Conservation (phyloP, 2,113 vertebrate genomes). For the Danionella cerebrum region DNA sequence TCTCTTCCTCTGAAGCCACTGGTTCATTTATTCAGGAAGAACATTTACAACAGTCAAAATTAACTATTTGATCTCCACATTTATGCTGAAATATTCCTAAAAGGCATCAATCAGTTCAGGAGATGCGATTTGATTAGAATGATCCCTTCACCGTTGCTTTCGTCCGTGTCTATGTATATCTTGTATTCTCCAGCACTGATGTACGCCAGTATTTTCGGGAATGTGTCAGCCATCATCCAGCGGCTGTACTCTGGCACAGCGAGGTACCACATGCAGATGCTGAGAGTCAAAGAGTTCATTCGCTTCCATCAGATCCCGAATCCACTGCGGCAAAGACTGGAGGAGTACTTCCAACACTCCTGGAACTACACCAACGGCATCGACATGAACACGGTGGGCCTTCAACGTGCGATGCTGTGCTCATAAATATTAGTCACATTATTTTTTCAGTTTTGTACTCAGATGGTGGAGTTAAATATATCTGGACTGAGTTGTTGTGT, state of each 20-base stretch:
- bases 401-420: constrained; percentile 12
- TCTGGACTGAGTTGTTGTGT: too few relatives aligned
- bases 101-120: too few relatives aligned
- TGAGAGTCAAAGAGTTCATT: constrained; percentile 96
- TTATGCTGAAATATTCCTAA: too few relatives aligned
- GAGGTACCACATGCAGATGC: constrained; percentile 96
- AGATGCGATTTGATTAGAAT: too few relatives aligned
- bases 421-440: background rate
- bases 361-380: constrained; percentile 99
- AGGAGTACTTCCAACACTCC: constrained; percentile 97
- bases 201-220: constrained; percentile 99
- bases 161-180: background rate
- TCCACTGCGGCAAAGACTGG: constrained; percentile 87
- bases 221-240: constrained; percentile 99
- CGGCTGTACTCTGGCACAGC: constrained; percentile 94
- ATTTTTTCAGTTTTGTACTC: too few relatives aligned
- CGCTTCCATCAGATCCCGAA: constrained; percentile 98
- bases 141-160: too few relatives aligned
- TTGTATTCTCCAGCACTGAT: constrained; percentile 78
- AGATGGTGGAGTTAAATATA: too few relatives aligned
- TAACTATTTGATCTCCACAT: too few relatives aligned
- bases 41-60: too few relatives aligned
- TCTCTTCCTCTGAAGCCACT: too few relatives aligned
- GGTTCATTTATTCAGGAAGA: too few relatives aligned
- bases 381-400: constrained; percentile 97